Evolutionary conservation across 1,140 invertebrate genomes (phyloP), one percentile per base, ranked within the genome.

Genomic region (Scaptomyza montana): DNA sequence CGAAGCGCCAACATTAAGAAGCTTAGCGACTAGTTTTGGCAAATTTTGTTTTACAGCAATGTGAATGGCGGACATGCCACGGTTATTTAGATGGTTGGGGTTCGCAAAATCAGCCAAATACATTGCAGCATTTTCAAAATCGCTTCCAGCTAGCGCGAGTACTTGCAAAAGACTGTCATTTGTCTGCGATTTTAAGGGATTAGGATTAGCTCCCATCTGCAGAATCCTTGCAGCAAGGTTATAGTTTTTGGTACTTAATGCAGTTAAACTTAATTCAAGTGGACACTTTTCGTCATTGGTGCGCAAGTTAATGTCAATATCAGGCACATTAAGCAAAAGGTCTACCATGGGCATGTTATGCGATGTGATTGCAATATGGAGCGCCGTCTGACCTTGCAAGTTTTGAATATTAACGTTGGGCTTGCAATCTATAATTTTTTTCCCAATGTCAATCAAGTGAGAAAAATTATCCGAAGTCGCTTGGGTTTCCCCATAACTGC

Each of bases 331-430:
- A 2, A 98, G 92, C 5, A 98, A 92, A 0, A 96, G 81, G 63
- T 95, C 92, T 79, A 98, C 95, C 74, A 98, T 94, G 36, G 93
- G 92, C 57, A 93, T 93, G 90, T 98, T 98, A 71, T 95, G 94
- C 19, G 95, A 94, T 72, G 94, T 93, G 1, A 98, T 95, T n/a
- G 97, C 95, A 80, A 95, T 94, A 84, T 99, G 97, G 13, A 98
- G 92, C 0, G 97, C 94, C 7, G 97, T 97, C 91, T 96, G 95
- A 89, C 96, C 96, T 77, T 94, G 93, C 12, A 93, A 92, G 86
- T 97, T 96, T 90, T 97, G 96, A 39, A 95, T 92, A 92, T 98
- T 98, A 5, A 96, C 94, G 87, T 98, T 95, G 1, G 95, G 94
- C 2, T 95, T 95, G 84, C 94, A 94, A 55, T 95, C 93, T 0